Evolutionary conservation across 2,888 invertebrate genomes (phyloP), one percentile per base, ranked within the genome.

Genomic region (Ochlodes sylvanus): DNA sequence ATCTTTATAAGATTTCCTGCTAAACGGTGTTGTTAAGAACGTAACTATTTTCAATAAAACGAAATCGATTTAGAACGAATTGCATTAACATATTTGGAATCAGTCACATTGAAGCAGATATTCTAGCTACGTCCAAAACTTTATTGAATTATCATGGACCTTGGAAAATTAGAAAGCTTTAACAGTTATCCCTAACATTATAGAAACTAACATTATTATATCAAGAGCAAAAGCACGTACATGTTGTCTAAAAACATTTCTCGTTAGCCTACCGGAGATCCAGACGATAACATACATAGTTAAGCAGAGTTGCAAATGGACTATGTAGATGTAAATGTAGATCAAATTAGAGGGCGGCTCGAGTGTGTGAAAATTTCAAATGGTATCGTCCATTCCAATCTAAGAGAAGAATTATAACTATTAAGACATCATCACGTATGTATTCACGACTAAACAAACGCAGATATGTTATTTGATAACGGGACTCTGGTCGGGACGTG

Each of bases 401-500:
- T 56, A 4, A 62, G 56, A 62, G 17, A 67, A 62, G 62, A 68
- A 62, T 68, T 55, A 62, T 62, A 41, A 63, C 64, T 62, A 69
- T 69, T 67, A 56, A 70, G 70, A 68, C 62, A 63, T 72, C 63
- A 79, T 79, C 82, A 80, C 82, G 79, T 81, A 79, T 79, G 75
- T 74, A 66, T 55, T 66, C 60, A 66, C 60, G 72, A 72, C 76
- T 76, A 76, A 79, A 81, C 74, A 76, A 77, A 80, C 77, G 76
- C 77, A 81, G 81, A 85, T 84, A 81, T 76, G 77, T 73, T 72
- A 74, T 74, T 71, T 65, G 84, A 84, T 87, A 86, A 81, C 82
- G 78, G 82, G 73, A 79, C 80, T 80, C 83, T 75, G 77, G 77
- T 73, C 74, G 54, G 73, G 74, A 85, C 85, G 88, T 88, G 88